These are phyloP conservation scores for Palythoa grandiflora DNA, from an alignment of 92 coral and sea anemone species.

Conservation along the genomic window DNA sequence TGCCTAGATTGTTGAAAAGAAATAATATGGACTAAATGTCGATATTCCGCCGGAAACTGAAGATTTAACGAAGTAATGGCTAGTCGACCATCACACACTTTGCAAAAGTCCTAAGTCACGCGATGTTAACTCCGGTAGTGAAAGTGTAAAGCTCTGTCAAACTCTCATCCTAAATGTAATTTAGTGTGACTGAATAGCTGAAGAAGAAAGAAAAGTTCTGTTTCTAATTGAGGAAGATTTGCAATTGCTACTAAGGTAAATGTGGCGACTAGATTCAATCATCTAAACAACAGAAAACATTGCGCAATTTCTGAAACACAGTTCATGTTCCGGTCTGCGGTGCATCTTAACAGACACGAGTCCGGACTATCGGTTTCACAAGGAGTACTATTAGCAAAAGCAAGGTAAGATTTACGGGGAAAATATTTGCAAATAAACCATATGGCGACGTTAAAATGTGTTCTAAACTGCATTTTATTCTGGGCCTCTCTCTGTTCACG, in stretches of 20 bases:
- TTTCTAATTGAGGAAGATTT: background rate
- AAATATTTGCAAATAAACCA: background rate
- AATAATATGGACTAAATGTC: background rate
- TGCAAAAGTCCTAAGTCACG: background rate
- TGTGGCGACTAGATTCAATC: background rate
- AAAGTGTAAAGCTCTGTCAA: background rate
- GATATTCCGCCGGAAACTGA: background rate
- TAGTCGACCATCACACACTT: background rate
- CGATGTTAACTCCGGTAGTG: background rate
- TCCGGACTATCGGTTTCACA: background rate
- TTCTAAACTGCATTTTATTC: background rate
- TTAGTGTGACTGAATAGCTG: background rate
- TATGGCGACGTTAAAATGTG: background rate
- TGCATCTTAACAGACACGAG: background rate
- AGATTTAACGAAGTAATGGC: background rate
- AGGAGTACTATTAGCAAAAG: background rate
- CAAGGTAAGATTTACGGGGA: background rate
- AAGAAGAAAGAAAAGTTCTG: background rate
- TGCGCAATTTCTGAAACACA: background rate
- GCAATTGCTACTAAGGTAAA: background rate
- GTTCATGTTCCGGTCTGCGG: conserved; percentile 4
- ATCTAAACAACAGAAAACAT: background rate
- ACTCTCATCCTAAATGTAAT: background rate
- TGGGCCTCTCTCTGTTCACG: background rate
- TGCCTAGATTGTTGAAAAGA: background rate